A percentile compares a stretch with the other conserved stretches of the same genome.
Evolutionary conservation across 2,113 vertebrate genomes (phyloP).

Genomic region (Nycticryphes semicollaris): DNA sequence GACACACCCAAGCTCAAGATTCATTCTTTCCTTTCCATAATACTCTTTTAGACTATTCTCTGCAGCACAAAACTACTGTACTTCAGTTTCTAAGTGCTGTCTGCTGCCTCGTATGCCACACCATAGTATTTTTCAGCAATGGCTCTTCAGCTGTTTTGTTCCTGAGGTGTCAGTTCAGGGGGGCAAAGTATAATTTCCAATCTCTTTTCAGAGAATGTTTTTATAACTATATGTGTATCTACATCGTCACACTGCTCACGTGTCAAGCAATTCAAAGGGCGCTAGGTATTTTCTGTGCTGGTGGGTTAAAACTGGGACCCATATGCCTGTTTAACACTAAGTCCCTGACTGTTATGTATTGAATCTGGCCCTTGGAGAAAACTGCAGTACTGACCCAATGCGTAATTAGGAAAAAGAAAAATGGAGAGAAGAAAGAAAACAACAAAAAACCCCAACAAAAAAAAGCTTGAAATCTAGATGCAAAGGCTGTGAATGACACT

Average conservation of each 20-base stretch:
- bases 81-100: neutral
- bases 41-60: neutral
- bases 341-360: neutral
- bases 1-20: neutral
- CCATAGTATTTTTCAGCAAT: neutral
- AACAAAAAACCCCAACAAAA: neutral
- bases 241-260: neutral
- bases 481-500: neutral
- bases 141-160: neutral
- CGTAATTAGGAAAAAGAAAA: neutral
- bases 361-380: neutral
- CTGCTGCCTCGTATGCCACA: neutral
- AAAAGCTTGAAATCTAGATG: neutral
- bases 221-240: neutral
- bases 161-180: neutral
- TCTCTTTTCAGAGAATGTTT: neutral
- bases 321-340: neutral
- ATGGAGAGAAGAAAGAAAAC: neutral
- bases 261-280: neutral
- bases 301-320: neutral
- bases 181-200: neutral
- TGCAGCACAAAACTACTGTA: neutral
- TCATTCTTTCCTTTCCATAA: neutral
- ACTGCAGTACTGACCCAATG: neutral
- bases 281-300: neutral